Base-by-base conservation (phyloP, 2,113 vertebrate genomes). In the Steatornis caripensis region DNA sequence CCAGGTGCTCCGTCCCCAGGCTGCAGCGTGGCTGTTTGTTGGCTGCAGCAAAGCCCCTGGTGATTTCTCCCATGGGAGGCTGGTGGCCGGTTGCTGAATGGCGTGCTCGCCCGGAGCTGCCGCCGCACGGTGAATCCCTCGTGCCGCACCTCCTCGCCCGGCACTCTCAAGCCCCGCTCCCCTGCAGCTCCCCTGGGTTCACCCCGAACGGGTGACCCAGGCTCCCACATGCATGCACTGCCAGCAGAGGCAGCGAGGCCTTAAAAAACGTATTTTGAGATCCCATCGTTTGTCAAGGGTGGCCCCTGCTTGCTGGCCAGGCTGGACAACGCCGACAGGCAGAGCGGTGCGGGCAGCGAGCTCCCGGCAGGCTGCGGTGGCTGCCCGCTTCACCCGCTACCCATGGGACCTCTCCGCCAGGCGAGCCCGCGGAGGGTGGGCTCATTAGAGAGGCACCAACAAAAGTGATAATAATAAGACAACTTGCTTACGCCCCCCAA, bases 81-180 rank as follows among this genome's bases (percentile, higher is more conserved):
- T 0, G 30, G 43, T 16, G 75, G 34, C 3, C 24, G 84, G 69
- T 3, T 61, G 53, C 53, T 23, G 37, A 49, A 20, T 0, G 2
- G 32, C 22, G 20, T 6, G n/a, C 55, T n/a, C 1, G 0, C 23
- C 46, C 0, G 3, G n/a, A 24, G 55, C 12, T n/a, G 43, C 77
- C 15, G 77, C 68, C 20, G 68, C 7, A 0, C n/a, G 0, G 3
- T 0, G 1, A 1, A 4, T 41, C 68, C 46, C 58, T 51, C 3
- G 1, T 29, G 45, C 62, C 1, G 0, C 2, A 7, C 11, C 32
- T 75, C 45, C 37, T 82, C 32, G 45, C 57, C 61, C 0, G 2
- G 17, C 11, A 15, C 43, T 10, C 41, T 30, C 1, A 0, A 64
- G 30, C 29, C 5, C 7, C 0, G 4, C 5, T 41, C 6, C 34